Percentiles rank a stretch among this genome's conserved stretches.
phyloP scores from a whole-genome alignment of 2,888 invertebrate genomes.

The Thyatira batis region DNA sequence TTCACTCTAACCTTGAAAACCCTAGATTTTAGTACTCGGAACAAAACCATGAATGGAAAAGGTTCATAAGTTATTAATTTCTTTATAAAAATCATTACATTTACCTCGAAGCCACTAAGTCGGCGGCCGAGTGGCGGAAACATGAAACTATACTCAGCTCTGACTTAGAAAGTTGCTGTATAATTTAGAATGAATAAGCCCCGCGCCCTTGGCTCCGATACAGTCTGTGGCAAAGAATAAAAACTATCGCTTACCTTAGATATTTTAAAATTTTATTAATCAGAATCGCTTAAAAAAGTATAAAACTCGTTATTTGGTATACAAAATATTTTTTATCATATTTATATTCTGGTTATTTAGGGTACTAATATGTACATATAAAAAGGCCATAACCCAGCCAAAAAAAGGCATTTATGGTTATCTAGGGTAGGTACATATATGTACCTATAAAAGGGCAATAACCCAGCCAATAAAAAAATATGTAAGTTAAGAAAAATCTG shows the following conservation, averaged over 20 bases:
- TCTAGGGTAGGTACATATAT: too few relatives aligned
- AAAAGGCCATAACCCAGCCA: too few relatives aligned
- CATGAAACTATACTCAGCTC: constrained; percentile 40
- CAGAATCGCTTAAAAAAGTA: too few relatives aligned
- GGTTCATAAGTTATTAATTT: constrained; percentile 23
- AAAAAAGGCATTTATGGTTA: too few relatives aligned
- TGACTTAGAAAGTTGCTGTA: constrained; percentile 46
- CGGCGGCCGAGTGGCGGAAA: constrained; percentile 25
- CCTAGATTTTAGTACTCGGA: constrained; percentile 6
- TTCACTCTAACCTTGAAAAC: constrained; percentile 6
- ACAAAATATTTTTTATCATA: too few relatives aligned
- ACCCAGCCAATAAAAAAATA: too few relatives aligned
- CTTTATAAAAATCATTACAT: constrained; percentile 22
- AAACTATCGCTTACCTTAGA: constrained; percentile 14
- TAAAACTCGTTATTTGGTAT: too few relatives aligned
- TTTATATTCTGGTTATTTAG: too few relatives aligned
- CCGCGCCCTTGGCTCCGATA: constrained; percentile 43
- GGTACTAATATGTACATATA: too few relatives aligned
- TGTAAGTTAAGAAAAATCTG: too few relatives aligned
- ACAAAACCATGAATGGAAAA: constrained; percentile 14
- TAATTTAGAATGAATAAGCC: constrained; percentile 43
- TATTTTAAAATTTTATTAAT: too few relatives aligned
- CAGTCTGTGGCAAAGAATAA: constrained; percentile 18
- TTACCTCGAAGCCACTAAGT: constrained; percentile 18
- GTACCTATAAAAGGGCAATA: too few relatives aligned